phyloP scores from a whole-genome alignment of 2,797 vertebrate genomes.

The Telmatherina bonti region DNA sequence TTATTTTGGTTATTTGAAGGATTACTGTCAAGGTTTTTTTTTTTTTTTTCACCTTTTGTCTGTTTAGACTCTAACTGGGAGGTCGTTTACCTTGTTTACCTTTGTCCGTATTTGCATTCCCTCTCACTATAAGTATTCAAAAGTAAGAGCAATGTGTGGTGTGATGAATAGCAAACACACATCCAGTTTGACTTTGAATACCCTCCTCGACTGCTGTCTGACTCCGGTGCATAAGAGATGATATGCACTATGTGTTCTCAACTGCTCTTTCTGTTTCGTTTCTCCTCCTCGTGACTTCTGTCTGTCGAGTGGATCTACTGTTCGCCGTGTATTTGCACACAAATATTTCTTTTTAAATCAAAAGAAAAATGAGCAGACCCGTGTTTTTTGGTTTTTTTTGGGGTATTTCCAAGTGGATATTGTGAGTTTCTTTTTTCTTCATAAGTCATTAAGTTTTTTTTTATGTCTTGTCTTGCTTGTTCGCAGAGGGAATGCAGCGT shows the following conservation, averaged over 20 bases:
- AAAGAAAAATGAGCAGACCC: neutral
- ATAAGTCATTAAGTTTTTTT: constrained; percentile 30
- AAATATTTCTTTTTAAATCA: constrained; percentile 1
- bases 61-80: constrained; percentile 45
- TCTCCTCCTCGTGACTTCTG: constrained; percentile 47
- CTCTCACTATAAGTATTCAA: constrained; percentile 71
- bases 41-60: constrained; percentile 23
- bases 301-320: constrained; percentile 55
- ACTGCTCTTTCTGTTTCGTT: constrained; percentile 45
- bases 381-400: constrained; percentile 6
- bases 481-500: constrained; percentile 74
- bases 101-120: constrained; percentile 76
- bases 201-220: constrained; percentile 60
- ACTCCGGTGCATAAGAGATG: constrained; percentile 62
- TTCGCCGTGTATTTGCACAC: constrained; percentile 34
- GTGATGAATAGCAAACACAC: constrained; percentile 71
- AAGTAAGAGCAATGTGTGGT: constrained; percentile 71
- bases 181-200: constrained; percentile 81
- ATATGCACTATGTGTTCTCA: constrained; percentile 64
- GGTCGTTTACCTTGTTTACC: constrained; percentile 63
- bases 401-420: constrained; percentile 7
- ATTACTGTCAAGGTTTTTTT: constrained; percentile 26
- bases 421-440: constrained; percentile 24
- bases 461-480: constrained; percentile 64
- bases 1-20: constrained; percentile 53